These are phyloP conservation scores for Sipha flava DNA, from an alignment of 1,140 invertebrate species.

Conservation along the genomic window DNA sequence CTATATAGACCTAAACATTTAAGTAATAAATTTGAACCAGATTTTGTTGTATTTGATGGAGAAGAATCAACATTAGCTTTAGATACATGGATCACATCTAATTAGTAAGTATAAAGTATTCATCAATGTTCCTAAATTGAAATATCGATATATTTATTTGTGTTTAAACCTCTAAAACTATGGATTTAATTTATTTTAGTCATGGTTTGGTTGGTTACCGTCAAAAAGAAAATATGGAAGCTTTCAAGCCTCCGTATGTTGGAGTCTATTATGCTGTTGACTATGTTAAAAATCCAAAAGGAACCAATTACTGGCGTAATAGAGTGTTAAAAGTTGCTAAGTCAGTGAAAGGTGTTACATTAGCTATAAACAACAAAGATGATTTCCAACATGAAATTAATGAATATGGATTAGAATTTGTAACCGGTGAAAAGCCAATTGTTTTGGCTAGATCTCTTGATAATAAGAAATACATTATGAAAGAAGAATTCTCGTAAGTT, in stretches of 20 bases:
- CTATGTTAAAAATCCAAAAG: slow-evolving; percentile 92
- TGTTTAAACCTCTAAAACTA: not conserved
- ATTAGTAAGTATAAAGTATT: slow-evolving; percentile 62
- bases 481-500: slow-evolving; percentile 76
- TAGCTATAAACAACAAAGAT: slow-evolving; percentile 85
- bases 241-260: slow-evolving; percentile 83
- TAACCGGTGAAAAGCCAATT: slow-evolving; percentile 81
- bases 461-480: slow-evolving; percentile 84
- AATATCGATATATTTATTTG: not conserved
- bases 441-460: slow-evolving; percentile 71
- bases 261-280: slow-evolving; percentile 92
- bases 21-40: slow-evolving; percentile 86
- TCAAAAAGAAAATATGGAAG: slow-evolving; percentile 68
- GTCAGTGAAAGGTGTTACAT: slow-evolving; percentile 67
- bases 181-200: slow-evolving; percentile 46
- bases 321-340: slow-evolving; percentile 90
- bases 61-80: slow-evolving; percentile 58
- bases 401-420: slow-evolving; percentile 84
- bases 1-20: slow-evolving; percentile 81
- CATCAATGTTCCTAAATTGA: not conserved
- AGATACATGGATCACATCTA: slow-evolving; percentile 70
- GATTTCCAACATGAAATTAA: slow-evolving; percentile 89
- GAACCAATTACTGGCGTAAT: slow-evolving; percentile 98
- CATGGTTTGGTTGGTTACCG: slow-evolving; percentile 87
- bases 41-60: slow-evolving; percentile 63